Percentiles rank a stretch among this genome's conserved stretches.
phyloP scores from a whole-genome alignment of 2,797 vertebrate genomes.

The Helarctos malayanus region DNA sequence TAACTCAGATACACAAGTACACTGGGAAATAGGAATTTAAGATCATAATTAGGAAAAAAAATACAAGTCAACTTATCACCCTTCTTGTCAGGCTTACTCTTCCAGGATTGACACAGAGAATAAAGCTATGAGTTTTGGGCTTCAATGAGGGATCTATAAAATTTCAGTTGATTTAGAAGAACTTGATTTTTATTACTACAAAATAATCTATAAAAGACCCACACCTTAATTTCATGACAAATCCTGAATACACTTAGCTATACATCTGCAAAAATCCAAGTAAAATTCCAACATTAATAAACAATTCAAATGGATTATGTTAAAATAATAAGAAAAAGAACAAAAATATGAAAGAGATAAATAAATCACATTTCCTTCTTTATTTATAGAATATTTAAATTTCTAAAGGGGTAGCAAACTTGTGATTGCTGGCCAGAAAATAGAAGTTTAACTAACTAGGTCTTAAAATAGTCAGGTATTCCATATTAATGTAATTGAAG shows the following conservation, averaged over 20 bases:
- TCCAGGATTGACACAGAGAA: constrained; percentile 28
- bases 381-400: constrained; percentile 28
- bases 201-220: constrained; percentile 32
- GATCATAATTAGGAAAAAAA: constrained; percentile 44
- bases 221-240: not conserved
- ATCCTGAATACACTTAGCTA: constrained; percentile 43
- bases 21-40: constrained; percentile 33
- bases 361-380: constrained; percentile 41
- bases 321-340: constrained; percentile 49
- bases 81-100: not conserved
- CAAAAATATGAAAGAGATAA: not conserved
- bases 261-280: not conserved
- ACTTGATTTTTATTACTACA: constrained; percentile 43
- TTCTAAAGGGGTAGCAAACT: not conserved
- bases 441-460: constrained; percentile 47
- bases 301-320: not conserved
- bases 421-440: constrained; percentile 30
- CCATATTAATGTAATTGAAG: constrained; percentile 73
- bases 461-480: constrained; percentile 75
- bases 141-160: not conserved
- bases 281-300: not conserved
- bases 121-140: not conserved
- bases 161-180: constrained; percentile 48
- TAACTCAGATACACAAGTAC: not conserved
- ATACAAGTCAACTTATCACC: not conserved